A percentile compares a stretch with the other conserved stretches of the same genome.
These are phyloP conservation scores for Pollenia angustigena DNA, from an alignment of 2,888 invertebrate species.

Conservation along the genomic window DNA sequence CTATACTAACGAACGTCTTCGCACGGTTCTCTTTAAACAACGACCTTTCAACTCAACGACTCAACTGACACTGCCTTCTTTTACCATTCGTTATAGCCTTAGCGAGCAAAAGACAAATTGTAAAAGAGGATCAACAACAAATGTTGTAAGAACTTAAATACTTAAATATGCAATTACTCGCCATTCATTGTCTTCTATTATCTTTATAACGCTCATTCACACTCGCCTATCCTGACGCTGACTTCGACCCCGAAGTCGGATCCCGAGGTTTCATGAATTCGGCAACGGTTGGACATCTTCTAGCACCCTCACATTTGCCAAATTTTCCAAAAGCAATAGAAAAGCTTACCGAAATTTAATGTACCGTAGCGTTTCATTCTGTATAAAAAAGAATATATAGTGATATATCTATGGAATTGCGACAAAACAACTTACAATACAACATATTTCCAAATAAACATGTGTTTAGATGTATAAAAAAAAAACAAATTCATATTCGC, in stretches of 20 bases:
- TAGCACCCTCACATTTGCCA: conserved; percentile 57
- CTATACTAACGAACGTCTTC: neutral
- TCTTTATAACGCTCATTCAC: conserved; percentile 21
- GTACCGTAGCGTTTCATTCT: no score
- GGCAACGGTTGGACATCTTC: conserved; percentile 50
- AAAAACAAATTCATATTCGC: no score
- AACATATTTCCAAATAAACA: no score
- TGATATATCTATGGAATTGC: no score
- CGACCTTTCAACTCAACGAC: neutral
- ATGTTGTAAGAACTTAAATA: neutral
- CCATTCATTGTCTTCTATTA: neutral
- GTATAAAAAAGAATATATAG: no score
- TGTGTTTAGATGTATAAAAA: no score
- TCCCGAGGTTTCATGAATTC: conserved; percentile 66
- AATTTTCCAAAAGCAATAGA: no score
- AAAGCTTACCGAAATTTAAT: no score
- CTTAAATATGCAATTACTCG: neutral
- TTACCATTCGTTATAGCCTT: conserved; percentile 1
- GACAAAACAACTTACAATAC: no score
- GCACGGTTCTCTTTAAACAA: neutral
- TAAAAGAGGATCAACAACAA: conserved; percentile 12
- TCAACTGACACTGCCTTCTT: neutral
- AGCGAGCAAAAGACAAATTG: conserved; percentile 17
- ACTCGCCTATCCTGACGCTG: conserved; percentile 68
- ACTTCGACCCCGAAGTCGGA: conserved; percentile 66